These are phyloP conservation scores for Glossosoma conforme DNA, from an alignment of 1,140 invertebrate genomes.

Conservation along the genomic window DNA sequence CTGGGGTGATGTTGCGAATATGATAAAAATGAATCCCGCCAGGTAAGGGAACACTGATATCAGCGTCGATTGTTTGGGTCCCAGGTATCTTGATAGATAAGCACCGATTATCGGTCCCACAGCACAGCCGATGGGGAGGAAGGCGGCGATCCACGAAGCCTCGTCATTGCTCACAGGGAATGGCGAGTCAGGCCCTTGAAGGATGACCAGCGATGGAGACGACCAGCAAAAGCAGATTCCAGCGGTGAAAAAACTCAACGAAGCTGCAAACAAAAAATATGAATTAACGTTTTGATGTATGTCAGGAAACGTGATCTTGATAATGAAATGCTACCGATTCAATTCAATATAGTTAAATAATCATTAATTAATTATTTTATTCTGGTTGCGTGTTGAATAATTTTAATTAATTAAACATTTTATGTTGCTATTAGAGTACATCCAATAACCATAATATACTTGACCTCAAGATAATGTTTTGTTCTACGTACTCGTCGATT, in stretches of 20 bases:
- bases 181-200: conserved; percentile 20
- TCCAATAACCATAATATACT: too few species aligned
- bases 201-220: conserved; percentile 26
- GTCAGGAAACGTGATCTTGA: too few species aligned
- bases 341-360: too few species aligned
- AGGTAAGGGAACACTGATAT: conserved; percentile 34
- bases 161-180: conserved; percentile 26
- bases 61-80: conserved; percentile 37
- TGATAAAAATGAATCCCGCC: conserved; percentile 36
- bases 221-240: conserved; percentile 29
- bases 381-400: too few species aligned
- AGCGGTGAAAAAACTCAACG: conserved; percentile 25
- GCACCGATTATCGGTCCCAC: conserved; percentile 31
- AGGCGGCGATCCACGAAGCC: conserved; percentile 30
- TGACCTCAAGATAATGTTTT: too few species aligned
- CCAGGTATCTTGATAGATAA: conserved; percentile 34
- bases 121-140: conserved; percentile 27
- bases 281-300: not conserved
- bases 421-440: too few species aligned
- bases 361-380: too few species aligned
- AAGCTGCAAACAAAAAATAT: conserved; percentile 27
- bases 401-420: too few species aligned
- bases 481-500: too few species aligned
- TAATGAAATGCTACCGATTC: too few species aligned
- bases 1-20: conserved; percentile 34